phyloP scores from a whole-genome alignment of 92 coral and sea anemone genomes.

The Epizoanthus stellaris region DNA sequence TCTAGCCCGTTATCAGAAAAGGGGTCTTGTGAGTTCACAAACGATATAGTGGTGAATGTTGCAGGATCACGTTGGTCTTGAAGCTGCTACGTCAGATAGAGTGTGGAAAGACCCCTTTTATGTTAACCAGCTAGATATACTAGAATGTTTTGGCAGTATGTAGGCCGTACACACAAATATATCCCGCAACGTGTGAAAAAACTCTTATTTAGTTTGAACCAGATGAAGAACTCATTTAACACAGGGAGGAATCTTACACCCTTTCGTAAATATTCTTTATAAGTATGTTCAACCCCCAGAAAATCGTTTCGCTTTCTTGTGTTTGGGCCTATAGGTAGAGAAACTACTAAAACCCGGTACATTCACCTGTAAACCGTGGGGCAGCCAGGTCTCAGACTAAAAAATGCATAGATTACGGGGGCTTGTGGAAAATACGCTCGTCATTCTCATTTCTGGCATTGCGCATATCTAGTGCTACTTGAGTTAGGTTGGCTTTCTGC shows the following conservation, averaged over 20 bases:
- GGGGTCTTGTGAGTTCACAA: too few species aligned
- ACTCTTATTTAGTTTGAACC: not conserved
- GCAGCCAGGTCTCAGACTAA: not conserved
- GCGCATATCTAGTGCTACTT: too few species aligned
- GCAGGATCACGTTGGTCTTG: too few species aligned
- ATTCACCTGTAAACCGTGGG: not conserved
- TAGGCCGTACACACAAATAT: not conserved
- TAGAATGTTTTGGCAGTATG: not conserved
- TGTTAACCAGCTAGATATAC: not conserved
- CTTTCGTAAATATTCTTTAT: not conserved
- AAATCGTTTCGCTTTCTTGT: not conserved
- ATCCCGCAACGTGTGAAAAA: not conserved
- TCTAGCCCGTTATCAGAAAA: too few species aligned
- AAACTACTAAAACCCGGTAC: conserved; percentile 11
- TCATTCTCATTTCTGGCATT: too few species aligned
- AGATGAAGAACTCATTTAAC: not conserved
- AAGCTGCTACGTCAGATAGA: too few species aligned
- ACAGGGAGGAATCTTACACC: not conserved
- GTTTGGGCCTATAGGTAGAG: not conserved
- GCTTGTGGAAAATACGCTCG: too few species aligned
- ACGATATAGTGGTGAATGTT: too few species aligned
- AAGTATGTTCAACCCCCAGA: not conserved
- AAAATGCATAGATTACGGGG: too few species aligned
- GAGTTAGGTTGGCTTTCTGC: too few species aligned
- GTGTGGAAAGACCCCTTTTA: too few species aligned